Conservation (phyloP, 2,888 invertebrate genomes). For the Amaurobius ferox region DNA sequence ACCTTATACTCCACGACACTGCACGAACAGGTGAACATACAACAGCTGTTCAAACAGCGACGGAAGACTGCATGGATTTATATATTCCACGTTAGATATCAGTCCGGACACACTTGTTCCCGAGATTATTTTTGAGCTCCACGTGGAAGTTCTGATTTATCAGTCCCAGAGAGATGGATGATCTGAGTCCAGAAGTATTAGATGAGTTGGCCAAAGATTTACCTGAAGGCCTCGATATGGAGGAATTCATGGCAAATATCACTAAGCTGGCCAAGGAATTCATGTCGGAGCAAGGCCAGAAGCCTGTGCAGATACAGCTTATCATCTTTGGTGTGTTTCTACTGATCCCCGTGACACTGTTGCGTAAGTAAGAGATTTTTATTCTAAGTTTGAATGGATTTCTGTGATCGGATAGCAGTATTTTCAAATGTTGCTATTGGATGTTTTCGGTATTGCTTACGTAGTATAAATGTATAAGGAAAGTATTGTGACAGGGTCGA, state of each 20-base stretch:
- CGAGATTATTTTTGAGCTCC: not conserved
- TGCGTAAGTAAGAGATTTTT: slow-evolving; percentile 39
- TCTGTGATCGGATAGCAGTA: too few species aligned
- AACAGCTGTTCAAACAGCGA: not conserved
- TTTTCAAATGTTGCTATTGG: too few species aligned
- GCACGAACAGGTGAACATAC: not conserved
- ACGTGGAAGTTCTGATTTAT: not conserved
- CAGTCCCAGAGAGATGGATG: not conserved
- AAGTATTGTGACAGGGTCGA: too few species aligned
- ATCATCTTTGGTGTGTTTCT: slow-evolving; percentile 35
- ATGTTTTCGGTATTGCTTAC: too few species aligned
- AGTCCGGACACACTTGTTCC: not conserved
- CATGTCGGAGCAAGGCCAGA: slow-evolving; percentile 29
- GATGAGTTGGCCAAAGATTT: slow-evolving; percentile 26
- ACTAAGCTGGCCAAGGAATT: slow-evolving; percentile 45
- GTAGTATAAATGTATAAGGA: too few species aligned
- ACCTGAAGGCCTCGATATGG: slow-evolving; percentile 50
- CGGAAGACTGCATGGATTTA: not conserved
- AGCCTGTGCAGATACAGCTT: slow-evolving; percentile 23
- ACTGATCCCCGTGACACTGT: slow-evolving; percentile 45
- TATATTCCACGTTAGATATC: not conserved
- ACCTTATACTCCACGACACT: too few species aligned
- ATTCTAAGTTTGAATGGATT: too few species aligned
- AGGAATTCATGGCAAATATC: slow-evolving; percentile 43
- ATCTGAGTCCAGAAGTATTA: not conserved